Conservation (phyloP, 2,888 invertebrate species). For the Protula sp. region DNA sequence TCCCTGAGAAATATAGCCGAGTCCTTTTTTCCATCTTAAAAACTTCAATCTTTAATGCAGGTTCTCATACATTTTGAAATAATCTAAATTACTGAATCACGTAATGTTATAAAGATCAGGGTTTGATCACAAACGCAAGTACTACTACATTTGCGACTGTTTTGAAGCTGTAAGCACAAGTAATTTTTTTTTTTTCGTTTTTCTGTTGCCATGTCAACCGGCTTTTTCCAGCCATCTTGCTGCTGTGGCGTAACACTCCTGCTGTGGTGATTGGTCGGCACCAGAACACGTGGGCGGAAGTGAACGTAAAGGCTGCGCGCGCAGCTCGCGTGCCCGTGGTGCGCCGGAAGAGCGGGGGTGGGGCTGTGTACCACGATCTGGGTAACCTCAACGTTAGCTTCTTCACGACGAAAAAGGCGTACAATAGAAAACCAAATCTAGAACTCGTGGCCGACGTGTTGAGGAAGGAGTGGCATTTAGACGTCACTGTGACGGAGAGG, state of each 20-base stretch:
- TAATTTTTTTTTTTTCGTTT: too few relatives aligned
- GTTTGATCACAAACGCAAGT: too few relatives aligned
- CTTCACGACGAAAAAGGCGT: slow-evolving; percentile 75
- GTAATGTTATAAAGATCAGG: too few relatives aligned
- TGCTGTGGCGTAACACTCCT: slow-evolving; percentile 89
- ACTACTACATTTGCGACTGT: too few relatives aligned
- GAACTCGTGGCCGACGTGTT: slow-evolving; percentile 78
- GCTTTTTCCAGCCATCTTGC: slow-evolving; percentile 66
- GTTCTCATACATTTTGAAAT: too few relatives aligned
- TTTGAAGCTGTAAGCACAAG: too few relatives aligned
- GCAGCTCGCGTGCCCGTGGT: slow-evolving; percentile 67
- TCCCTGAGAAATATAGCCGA: too few relatives aligned
- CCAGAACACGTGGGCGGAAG: slow-evolving; percentile 94
- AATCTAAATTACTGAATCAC: too few relatives aligned
- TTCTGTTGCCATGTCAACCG: too few relatives aligned
- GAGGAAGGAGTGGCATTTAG: slow-evolving; percentile 73
- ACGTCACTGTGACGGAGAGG: slow-evolving; percentile 70
- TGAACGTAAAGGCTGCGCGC: slow-evolving; percentile 73
- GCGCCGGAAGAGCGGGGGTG: slow-evolving; percentile 89
- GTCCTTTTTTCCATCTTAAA: too few relatives aligned
- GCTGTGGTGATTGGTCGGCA: slow-evolving; percentile 93
- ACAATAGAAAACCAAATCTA: slow-evolving; percentile 82
- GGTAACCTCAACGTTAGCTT: slow-evolving; percentile 66
- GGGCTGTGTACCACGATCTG: slow-evolving; percentile 91
- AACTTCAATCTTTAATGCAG: too few relatives aligned